Percentiles rank a stretch among this genome's conserved stretches.
Conservation (phyloP, 2,888 invertebrate genomes). For the Osmoderma eremita region DNA sequence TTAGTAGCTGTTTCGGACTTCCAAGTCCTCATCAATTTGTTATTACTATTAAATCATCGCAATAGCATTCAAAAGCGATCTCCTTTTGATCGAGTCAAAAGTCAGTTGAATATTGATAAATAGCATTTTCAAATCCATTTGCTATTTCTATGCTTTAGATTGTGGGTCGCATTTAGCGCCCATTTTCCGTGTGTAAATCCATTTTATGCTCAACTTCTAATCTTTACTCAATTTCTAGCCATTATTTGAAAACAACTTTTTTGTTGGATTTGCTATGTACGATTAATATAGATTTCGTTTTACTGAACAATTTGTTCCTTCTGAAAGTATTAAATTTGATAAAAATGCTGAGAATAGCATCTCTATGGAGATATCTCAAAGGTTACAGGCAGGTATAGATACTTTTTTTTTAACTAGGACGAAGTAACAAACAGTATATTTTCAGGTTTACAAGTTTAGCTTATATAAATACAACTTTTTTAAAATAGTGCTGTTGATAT, state of each 20-base stretch:
- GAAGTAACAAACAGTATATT: not conserved
- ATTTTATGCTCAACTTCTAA: not conserved
- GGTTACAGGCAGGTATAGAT: slow-evolving; percentile 56
- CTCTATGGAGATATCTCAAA: slow-evolving; percentile 54
- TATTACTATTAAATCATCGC: too few relatives aligned
- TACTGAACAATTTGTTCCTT: slow-evolving; percentile 47
- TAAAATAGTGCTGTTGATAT: slow-evolving; percentile 37
- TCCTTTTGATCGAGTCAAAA: too few relatives aligned
- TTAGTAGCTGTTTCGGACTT: too few relatives aligned
- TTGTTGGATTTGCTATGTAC: slow-evolving; percentile 55
- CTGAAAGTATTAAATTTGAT: slow-evolving; percentile 53
- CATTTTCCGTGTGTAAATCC: not conserved
- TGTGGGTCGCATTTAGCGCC: too few relatives aligned
- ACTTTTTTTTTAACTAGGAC: not conserved
- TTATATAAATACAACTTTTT: slow-evolving; percentile 45
- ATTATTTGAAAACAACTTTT: slow-evolving; percentile 57
- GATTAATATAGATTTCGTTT: slow-evolving; percentile 51
- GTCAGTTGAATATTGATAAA: too few relatives aligned
- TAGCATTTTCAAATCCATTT: too few relatives aligned
- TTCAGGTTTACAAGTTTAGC: slow-evolving; percentile 42
- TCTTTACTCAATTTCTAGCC: slow-evolving; percentile 49
- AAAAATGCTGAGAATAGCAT: slow-evolving; percentile 57
- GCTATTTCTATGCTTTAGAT: too few relatives aligned
- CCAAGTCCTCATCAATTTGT: too few relatives aligned
- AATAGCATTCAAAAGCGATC: too few relatives aligned